Evolutionary conservation across 2,888 invertebrate genomes (phyloP).

Genomic region (Lamellibrachia columna): DNA sequence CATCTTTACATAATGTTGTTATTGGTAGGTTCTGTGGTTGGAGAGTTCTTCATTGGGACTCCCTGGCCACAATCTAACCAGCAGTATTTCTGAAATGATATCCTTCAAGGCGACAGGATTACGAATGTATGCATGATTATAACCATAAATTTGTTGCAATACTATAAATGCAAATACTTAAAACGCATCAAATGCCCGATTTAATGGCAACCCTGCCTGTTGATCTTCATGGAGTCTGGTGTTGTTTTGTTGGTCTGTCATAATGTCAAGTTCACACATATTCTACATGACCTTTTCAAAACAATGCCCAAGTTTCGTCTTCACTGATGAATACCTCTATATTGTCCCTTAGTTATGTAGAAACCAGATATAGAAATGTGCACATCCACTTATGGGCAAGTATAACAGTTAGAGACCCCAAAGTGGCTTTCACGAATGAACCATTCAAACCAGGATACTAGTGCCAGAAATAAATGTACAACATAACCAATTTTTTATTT

Average conservation of each 20-base stretch:
- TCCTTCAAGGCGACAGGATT: background rate
- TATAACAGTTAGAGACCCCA: background rate
- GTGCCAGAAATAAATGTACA: background rate
- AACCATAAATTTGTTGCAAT: background rate
- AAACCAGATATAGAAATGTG: constrained; percentile 11
- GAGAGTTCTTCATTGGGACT: background rate
- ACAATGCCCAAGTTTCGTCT: background rate
- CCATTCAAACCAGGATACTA: background rate
- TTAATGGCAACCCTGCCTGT: background rate
- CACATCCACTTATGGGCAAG: background rate
- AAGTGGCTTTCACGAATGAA: background rate
- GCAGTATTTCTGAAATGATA: background rate
- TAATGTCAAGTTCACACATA: background rate
- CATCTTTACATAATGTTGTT: background rate
- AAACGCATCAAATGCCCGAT: background rate
- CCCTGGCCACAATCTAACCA: background rate
- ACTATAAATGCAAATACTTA: constrained; percentile 1
- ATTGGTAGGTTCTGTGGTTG: background rate
- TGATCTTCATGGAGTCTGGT: background rate
- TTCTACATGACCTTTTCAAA: background rate
- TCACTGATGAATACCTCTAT: background rate
- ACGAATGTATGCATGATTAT: background rate
- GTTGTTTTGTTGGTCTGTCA: background rate
- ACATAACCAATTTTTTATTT: constrained; percentile 1
- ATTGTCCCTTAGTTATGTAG: background rate